Percentiles rank a stretch among this genome's conserved stretches.
Conservation (phyloP, 2,797 vertebrate genomes). For the Syngnathus acus region DNA sequence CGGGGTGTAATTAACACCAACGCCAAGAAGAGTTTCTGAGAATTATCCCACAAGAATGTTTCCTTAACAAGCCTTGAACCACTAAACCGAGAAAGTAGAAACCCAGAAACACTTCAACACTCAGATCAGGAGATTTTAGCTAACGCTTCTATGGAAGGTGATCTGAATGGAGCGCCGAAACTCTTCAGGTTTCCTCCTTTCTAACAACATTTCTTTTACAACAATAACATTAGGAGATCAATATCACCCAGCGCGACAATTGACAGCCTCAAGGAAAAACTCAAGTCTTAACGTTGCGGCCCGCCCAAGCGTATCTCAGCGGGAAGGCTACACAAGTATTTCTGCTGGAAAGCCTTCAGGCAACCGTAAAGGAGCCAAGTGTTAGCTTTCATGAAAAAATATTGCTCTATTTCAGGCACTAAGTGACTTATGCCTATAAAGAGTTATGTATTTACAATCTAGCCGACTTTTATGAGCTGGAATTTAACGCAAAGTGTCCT, state of each 20-base stretch:
- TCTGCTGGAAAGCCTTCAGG: constrained; percentile 12
- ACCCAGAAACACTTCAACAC: not conserved
- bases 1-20: constrained; percentile 56
- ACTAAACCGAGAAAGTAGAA: not conserved
- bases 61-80: not conserved
- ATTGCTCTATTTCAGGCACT: constrained; percentile 32
- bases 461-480: constrained; percentile 14
- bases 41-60: constrained; percentile 15
- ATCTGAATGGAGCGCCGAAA: not conserved
- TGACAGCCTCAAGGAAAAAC: not conserved
- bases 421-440: constrained; percentile 37
- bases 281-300: not conserved
- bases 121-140: not conserved
- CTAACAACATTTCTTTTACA: not conserved
- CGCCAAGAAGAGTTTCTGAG: constrained; percentile 30
- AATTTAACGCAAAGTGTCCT: constrained; percentile 27
- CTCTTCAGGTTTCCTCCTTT: not conserved
- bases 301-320: not conserved
- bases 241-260: not conserved
- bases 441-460: constrained; percentile 41
- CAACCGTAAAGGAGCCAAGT: constrained; percentile 16
- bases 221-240: not conserved
- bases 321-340: constrained; percentile 3
- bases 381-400: constrained; percentile 20
- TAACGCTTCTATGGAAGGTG: not conserved